phyloP scores from a whole-genome alignment of 2,888 invertebrate genomes.

The Lutraria lutraria region DNA sequence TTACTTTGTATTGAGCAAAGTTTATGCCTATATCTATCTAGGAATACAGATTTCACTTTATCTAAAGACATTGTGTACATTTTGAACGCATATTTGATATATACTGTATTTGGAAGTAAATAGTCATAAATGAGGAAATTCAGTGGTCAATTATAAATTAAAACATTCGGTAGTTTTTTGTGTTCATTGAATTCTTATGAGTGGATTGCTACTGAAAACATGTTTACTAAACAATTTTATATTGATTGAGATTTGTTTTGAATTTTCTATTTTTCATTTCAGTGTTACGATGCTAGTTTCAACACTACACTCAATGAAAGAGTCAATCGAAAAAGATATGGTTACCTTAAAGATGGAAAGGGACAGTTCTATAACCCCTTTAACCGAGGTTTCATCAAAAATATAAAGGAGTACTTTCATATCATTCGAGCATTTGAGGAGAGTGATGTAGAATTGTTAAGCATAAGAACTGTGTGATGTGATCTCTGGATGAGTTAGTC shows the following conservation, averaged over 20 bases:
- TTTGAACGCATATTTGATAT: too few species aligned
- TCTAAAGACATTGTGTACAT: too few species aligned
- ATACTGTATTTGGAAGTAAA: not conserved
- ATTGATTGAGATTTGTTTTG: not conserved
- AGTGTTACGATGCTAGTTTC: conserved; percentile 96
- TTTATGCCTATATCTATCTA: not conserved
- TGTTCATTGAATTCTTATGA: not conserved
- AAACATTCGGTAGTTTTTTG: not conserved
- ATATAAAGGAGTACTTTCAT: conserved; percentile 96
- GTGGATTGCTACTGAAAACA: not conserved
- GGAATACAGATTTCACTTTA: not conserved
- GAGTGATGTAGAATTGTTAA: conserved; percentile 81
- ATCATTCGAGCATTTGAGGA: conserved; percentile 76
- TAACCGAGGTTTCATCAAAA: conserved; percentile 93
- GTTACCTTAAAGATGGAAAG: conserved; percentile 94
- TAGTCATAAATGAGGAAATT: not conserved
- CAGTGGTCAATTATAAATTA: not conserved
- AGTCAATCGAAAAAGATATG: conserved; percentile 96
- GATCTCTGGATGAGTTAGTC: not conserved
- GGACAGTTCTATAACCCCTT: conserved; percentile 96
- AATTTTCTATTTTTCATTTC: conserved; percentile 80
- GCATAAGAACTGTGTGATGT: conserved; percentile 76
- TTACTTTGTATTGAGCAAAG: not conserved
- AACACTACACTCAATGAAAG: conserved; percentile 98
- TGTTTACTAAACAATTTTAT: not conserved